These are phyloP conservation scores for Merodon equestris DNA, from an alignment of 2,888 invertebrate genomes.

Conservation along the genomic window DNA sequence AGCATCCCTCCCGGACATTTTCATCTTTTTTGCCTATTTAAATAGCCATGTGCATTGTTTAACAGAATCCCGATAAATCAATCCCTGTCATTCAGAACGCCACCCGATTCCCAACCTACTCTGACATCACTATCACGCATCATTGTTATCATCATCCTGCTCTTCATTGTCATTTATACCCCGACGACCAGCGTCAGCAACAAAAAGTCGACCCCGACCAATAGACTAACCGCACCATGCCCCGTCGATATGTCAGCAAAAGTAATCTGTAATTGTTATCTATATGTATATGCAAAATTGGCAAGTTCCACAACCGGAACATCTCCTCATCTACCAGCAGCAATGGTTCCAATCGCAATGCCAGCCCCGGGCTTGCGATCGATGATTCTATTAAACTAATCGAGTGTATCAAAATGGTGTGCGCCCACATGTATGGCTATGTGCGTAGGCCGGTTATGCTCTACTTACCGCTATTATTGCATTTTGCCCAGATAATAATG, in stretches of 20 bases:
- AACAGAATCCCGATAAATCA: constrained; percentile 52
- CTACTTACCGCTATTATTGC: constrained; percentile 60
- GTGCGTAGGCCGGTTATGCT: constrained; percentile 56
- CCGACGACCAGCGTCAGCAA: constrained; percentile 6
- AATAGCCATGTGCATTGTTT: constrained; percentile 45
- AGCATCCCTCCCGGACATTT: constrained; percentile 23
- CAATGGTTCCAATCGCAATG: not conserved
- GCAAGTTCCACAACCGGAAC: constrained; percentile 32
- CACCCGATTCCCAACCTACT: constrained; percentile 22
- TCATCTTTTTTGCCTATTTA: constrained; percentile 30
- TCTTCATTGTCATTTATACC: constrained; percentile 4
- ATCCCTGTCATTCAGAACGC: constrained; percentile 55
- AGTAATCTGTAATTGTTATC: constrained; percentile 45
- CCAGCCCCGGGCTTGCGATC: not conserved
- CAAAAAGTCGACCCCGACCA: constrained; percentile 9
- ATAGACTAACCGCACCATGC: no score
- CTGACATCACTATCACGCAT: constrained; percentile 21
- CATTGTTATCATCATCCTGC: constrained; percentile 21
- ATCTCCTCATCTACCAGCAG: not conserved
- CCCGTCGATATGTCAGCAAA: constrained; percentile 22
- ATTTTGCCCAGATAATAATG: constrained; percentile 46
- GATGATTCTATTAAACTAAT: constrained; percentile 56
- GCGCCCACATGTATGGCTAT: constrained; percentile 1
- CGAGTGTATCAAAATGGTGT: constrained; percentile 34
- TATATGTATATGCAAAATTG: constrained; percentile 42